Base-by-base conservation (phyloP, 2,888 invertebrate species). In the Dasysyrphus tricinctus region DNA sequence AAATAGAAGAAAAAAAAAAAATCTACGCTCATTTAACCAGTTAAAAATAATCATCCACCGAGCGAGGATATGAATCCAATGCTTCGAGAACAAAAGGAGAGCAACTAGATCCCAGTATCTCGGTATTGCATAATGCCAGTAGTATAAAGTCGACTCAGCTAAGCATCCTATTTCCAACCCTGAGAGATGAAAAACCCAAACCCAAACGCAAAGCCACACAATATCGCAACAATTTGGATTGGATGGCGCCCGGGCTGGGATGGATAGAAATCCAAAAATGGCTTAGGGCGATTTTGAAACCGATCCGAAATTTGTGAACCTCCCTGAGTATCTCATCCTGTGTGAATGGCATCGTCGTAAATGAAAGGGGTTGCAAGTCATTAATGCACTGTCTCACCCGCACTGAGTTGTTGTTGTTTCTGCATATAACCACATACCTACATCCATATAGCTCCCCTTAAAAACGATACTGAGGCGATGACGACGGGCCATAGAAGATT, bases 331-430 rank as follows among this genome's bases (percentile, higher is more conserved):
- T 69, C 69, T 70, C 44, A 44, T 47, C 72, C 79, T 57, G 67
- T 57, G 67, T 70, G 42, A 47, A 63, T 74, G 78, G 73, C 67
- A 67, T 42, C 29, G 39, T 56, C 63, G 47, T 76, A 82, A 82
- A 63, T 61, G 74, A 82, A 81, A 86, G 86, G 86, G 86, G 86
- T 86, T 86, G 86, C 75, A 82, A 86, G 86, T 86, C 87, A 87
- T 87, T 87, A 87, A 87, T 87, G 87, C 87, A 87, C 79, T 83
- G 82, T 75, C 83, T 83, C 79, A 79, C 78, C 81, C 85, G 77
- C 80, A 77, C 67, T 34, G 32, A 72, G 79, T 65, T 69, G 69
- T 75, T 76, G 57, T 72, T 61, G 39, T 75, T 16, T 59, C 51
- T 29, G 37, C 47, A 47, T n/a, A 42, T 39, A n/a, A 24, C 7